Conservation (phyloP, 2,797 vertebrate genomes). For the Peromyscus attwateri region DNA sequence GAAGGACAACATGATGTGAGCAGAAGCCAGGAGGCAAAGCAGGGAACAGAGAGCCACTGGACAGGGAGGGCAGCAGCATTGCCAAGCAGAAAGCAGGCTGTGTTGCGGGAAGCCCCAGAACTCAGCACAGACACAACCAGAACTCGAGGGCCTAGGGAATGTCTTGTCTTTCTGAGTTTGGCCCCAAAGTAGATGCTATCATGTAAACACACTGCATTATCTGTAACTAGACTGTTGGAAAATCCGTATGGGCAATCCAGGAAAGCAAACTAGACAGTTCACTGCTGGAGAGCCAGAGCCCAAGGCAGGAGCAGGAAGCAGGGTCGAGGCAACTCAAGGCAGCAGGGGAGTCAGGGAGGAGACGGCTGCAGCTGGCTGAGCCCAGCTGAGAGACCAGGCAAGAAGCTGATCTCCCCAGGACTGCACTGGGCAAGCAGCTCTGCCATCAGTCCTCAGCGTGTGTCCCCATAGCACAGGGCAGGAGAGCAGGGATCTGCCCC, state of each 20-base stretch:
- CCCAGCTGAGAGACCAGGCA: not conserved
- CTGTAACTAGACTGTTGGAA: fast-evolving
- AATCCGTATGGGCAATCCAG: not conserved
- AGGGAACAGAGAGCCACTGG: fast-evolving
- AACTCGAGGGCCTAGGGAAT: fast-evolving
- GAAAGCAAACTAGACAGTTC: not conserved
- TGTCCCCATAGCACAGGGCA: not conserved
- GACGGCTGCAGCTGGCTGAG: fast-evolving
- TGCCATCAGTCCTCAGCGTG: fast-evolving
- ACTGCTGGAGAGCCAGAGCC: not conserved
- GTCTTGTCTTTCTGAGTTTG: not conserved
- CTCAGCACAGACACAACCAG: not conserved
- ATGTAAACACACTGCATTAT: fast-evolving
- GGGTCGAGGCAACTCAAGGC: not conserved
- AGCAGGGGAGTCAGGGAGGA: not conserved
- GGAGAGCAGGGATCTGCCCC: not conserved
- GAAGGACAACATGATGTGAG: not conserved
- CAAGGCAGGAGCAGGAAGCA: not conserved
- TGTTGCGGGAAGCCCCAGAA: not conserved
- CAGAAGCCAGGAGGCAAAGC: fast-evolving
- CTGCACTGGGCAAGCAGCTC: fast-evolving
- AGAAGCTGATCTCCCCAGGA: fast-evolving
- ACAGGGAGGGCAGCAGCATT: not conserved
- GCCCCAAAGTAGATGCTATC: fast-evolving
- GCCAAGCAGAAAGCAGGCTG: not conserved